Base-by-base conservation (phyloP, 2,888 invertebrate species). In the Melanophora roralis region DNA sequence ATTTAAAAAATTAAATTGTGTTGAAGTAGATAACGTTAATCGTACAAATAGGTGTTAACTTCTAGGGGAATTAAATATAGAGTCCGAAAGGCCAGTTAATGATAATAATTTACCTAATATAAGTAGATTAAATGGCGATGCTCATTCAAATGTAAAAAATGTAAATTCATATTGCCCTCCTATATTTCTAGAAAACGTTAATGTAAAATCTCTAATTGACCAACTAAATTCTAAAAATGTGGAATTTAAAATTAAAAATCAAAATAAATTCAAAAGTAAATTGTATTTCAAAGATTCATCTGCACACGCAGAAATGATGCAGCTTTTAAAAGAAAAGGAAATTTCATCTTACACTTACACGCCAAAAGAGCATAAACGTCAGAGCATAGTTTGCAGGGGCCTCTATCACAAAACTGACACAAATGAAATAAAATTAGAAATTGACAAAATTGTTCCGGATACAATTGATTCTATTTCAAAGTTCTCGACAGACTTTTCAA, bases 141-240 rank as follows among this genome's bases (percentile, higher is more conserved):
- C 6, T 5, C 3, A 27, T 5, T 5, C 3, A 3, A 27, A 27
- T 21, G 4, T 47, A 32, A 27, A 51, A 32, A 5, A 11, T 23
- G 32, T 4, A 4, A 53, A 14, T 8, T 6, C 27, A 1, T 59
- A 40, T 43, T 43, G 43, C 5, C 59, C 59, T n/a, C 43, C 59
- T 9, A 60, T 60, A 7, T 60, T 43, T 43, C 9, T 59, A 1
- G 21, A 40, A 23, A 40, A 23, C 14, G 38, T 40, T n/a, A 43
- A 59, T 12, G 40, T 59, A 1, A 59, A 59, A 43, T 40, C 27
- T 23, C 23, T 59, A 7, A 59, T 43, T 40, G 59, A 59, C 27
- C 43, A 60, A 27, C 21, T 60, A 14, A 60, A 43, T 7, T 60
- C 59, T 7, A 60, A 32, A 23, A 43, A 60, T n/a, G 14, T 60